Conservation (phyloP, 2,797 vertebrate species). For the Heliangelus exortis region DNA sequence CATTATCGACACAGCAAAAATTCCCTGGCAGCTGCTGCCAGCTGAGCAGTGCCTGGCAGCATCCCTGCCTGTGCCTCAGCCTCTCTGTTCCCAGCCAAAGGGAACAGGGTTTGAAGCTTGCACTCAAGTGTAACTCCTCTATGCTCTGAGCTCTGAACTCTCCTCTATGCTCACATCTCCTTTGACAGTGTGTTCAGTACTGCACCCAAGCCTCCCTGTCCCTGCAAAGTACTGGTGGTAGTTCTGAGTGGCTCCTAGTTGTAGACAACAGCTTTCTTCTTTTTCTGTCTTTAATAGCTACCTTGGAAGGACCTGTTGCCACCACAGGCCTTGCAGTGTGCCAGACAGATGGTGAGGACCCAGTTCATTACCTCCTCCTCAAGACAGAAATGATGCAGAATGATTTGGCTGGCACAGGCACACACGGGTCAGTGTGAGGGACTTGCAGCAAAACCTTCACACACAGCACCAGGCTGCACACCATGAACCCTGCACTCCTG, state of each 20-base stretch:
- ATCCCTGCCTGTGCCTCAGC: not conserved
- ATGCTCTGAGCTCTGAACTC: not conserved
- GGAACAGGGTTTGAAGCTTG: not conserved
- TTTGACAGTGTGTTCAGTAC: not conserved
- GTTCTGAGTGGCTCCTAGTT: not conserved
- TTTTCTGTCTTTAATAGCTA: not conserved
- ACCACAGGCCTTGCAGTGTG: constrained; percentile 9
- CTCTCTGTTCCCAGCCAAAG: not conserved
- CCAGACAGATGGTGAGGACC: constrained; percentile 61
- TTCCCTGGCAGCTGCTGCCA: not conserved
- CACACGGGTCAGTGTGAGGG: not conserved
- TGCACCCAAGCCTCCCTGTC: not conserved
- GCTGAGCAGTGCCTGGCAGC: not conserved
- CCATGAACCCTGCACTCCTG: accelerated
- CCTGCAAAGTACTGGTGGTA: not conserved
- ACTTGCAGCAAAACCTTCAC: not conserved
- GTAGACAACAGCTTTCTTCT: not conserved
- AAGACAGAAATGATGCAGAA: constrained; percentile 62
- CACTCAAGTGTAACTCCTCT: not conserved
- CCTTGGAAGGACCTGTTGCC: constrained; percentile 47
- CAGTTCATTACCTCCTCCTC: constrained; percentile 27
- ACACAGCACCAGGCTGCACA: not conserved
- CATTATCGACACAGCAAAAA: not conserved
- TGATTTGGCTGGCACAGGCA: constrained; percentile 40
- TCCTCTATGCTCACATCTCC: too few species aligned